A percentile compares a stretch with the other conserved stretches of the same genome.
Evolutionary conservation across 2,888 invertebrate genomes (phyloP).

Genomic region (Trisateles emortualis): DNA sequence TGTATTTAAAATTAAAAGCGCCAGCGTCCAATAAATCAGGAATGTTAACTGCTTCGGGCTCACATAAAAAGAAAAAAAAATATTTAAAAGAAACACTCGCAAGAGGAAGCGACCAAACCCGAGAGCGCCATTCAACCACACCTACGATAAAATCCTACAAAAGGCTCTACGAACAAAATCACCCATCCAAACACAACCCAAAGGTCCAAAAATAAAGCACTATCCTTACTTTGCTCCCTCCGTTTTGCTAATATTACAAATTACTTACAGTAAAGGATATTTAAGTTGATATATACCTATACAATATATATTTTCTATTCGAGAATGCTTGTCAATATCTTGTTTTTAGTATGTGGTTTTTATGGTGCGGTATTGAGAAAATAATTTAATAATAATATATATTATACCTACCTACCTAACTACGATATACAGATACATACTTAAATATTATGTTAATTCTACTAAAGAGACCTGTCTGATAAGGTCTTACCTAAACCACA

Average conservation of each 20-base stretch:
- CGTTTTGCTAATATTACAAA: slow-evolving; percentile 15
- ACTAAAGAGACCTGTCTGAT: not conserved
- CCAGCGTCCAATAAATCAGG: slow-evolving; percentile 18
- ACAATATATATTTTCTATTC: not conserved
- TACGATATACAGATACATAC: too few relatives aligned
- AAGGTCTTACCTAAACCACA: not conserved
- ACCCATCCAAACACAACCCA: slow-evolving; percentile 22
- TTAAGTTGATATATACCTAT: not conserved
- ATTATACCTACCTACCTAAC: too few relatives aligned
- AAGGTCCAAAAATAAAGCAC: slow-evolving; percentile 21
- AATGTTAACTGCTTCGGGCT: slow-evolving; percentile 15
- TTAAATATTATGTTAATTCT: not conserved
- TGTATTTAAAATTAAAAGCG: slow-evolving; percentile 12
- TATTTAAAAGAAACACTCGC: slow-evolving; percentile 19
- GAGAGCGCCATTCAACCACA: slow-evolving; percentile 29
- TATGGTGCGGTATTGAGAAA: too few relatives aligned
- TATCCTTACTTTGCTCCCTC: slow-evolving; percentile 15
- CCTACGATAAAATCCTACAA: slow-evolving; percentile 29
- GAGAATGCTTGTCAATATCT: too few relatives aligned
- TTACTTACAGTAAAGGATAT: slow-evolving; percentile 7
- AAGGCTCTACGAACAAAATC: slow-evolving; percentile 22
- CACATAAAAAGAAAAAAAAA: slow-evolving; percentile 17
- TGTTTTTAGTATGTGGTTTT: too few relatives aligned
- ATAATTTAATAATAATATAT: too few relatives aligned
- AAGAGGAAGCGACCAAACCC: slow-evolving; percentile 33